Evolutionary conservation across 1,140 invertebrate genomes (phyloP).

Genomic region (Apis florea): DNA sequence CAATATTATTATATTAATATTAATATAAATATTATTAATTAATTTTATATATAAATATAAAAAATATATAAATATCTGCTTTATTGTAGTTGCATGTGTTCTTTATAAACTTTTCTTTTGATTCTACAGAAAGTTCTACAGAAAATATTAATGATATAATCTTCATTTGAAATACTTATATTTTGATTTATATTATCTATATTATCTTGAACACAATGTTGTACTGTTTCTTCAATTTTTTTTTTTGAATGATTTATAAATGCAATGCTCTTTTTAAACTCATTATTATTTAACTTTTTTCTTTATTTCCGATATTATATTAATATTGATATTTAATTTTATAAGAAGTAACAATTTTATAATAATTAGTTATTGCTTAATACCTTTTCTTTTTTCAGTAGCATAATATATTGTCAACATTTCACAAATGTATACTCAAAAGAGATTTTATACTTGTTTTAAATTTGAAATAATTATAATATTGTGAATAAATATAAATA

Average conservation of each 20-base stretch:
- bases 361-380: slow-evolving; percentile 19
- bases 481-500: slow-evolving; percentile 68
- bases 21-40: not conserved
- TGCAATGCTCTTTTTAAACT: not conserved
- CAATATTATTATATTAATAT: too few relatives aligned
- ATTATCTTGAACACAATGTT: slow-evolving; percentile 28
- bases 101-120: slow-evolving; percentile 6
- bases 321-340: slow-evolving; percentile 15
- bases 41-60: too few relatives aligned
- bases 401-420: slow-evolving; percentile 68
- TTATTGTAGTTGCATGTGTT: not conserved
- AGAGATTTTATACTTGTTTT: slow-evolving; percentile 72
- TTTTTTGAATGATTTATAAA: not conserved
- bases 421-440: slow-evolving; percentile 66
- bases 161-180: slow-evolving; percentile 28
- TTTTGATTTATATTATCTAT: not conserved
- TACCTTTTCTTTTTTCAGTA: slow-evolving; percentile 45
- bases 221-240: not conserved
- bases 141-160: slow-evolving; percentile 3
- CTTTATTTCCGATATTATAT: not conserved
- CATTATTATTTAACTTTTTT: not conserved
- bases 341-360: not conserved
- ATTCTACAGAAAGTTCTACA: slow-evolving; percentile 9
- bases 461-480: slow-evolving; percentile 73
- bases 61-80: too few relatives aligned